Conservation (phyloP, 2,797 vertebrate species). For the Menidia menidia region DNA sequence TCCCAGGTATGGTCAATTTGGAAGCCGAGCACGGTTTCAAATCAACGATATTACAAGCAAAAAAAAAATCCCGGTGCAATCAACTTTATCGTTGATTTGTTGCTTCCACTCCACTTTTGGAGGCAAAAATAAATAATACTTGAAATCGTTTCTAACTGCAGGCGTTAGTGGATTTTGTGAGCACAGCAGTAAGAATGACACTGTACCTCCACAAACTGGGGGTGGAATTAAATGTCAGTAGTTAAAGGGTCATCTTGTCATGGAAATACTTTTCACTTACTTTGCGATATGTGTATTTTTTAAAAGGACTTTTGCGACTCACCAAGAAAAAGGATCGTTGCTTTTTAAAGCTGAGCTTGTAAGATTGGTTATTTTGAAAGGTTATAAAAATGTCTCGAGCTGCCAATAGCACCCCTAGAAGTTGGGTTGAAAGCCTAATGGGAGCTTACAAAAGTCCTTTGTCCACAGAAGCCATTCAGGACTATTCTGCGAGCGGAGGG, state of each 20-base stretch:
- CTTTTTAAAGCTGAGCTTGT: not conserved
- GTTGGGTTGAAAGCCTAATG: constrained; percentile 12
- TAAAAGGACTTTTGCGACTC: not conserved
- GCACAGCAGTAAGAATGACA: not conserved
- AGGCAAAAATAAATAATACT: not conserved
- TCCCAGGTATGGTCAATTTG: not conserved
- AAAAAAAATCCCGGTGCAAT: not conserved
- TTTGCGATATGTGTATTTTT: not conserved
- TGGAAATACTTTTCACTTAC: not conserved
- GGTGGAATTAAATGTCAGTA: not conserved
- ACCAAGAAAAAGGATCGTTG: not conserved
- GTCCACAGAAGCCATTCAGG: constrained; percentile 5
- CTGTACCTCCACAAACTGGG: not conserved
- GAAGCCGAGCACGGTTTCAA: no score
- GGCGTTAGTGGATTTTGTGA: not conserved
- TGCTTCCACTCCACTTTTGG: not conserved
- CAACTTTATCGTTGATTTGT: not conserved
- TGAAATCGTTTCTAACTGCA: constrained; percentile 1
- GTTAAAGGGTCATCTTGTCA: not conserved
- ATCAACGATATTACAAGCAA: not conserved
- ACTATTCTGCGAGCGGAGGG: not conserved
- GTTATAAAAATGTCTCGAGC: constrained; percentile 9
- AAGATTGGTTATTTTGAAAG: constrained; percentile 12
- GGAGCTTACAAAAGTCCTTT: constrained; percentile 11
- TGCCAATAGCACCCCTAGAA: not conserved